Conservation (phyloP, 2,113 vertebrate species). For the Porphyrio hochstetteri region DNA sequence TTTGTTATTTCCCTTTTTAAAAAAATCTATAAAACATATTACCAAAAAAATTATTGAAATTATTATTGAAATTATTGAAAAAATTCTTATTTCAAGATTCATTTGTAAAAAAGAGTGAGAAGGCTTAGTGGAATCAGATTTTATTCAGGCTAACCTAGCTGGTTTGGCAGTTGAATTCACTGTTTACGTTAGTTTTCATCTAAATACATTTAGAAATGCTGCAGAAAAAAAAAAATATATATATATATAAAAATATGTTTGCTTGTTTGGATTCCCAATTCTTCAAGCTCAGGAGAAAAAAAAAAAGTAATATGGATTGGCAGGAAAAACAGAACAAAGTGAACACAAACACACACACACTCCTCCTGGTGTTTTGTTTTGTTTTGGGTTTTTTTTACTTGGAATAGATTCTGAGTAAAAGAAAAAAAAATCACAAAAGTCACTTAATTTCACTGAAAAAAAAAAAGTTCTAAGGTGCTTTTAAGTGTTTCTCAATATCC, state of each 20-base stretch:
- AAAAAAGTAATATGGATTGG: accelerated
- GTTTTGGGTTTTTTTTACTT: no score
- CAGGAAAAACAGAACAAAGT: not conserved
- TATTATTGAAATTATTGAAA: not conserved
- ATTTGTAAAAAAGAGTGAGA: not conserved
- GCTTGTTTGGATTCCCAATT: not conserved
- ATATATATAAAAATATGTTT: not conserved
- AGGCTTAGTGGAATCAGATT: not conserved
- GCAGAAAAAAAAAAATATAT: not conserved
- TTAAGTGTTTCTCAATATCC: not conserved
- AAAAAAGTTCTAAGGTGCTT: not conserved
- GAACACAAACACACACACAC: no score
- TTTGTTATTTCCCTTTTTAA: not conserved
- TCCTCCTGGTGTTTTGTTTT: no score
- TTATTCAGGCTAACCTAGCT: not conserved
- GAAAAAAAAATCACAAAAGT: not conserved
- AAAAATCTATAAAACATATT: not conserved
- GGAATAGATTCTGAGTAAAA: no score
- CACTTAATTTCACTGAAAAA: not conserved
- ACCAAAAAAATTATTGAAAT: not conserved
- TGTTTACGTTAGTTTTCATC: not conserved
- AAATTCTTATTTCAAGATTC: not conserved
- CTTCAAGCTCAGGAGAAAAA: not conserved
- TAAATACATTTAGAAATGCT: not conserved
- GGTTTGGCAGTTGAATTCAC: not conserved